Base-by-base conservation (phyloP, 2,888 invertebrate genomes). In the Capitulum mitella region DNA sequence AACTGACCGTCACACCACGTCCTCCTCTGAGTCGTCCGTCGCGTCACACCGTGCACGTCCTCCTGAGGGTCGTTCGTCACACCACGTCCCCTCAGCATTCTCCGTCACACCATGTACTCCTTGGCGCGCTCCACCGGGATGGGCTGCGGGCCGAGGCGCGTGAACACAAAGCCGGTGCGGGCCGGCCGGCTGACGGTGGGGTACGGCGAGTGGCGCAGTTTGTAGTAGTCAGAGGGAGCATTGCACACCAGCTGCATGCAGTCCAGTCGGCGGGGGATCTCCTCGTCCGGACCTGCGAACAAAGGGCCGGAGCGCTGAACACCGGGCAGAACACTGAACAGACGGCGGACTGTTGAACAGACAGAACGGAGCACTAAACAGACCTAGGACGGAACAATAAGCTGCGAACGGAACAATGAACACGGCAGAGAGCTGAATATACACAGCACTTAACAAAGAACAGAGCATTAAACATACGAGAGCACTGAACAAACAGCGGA, bases 231-330 rank as follows among this genome's bases (percentile, higher is more conserved):
- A 0, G 94, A 94, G 0, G 96, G 96, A 0, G 95, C 94, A 84
- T 95, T 95, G 92, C 95, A 95, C 32, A 96, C 91, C 87, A 96
- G 97, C 84, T 94, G 92, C 91, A 97, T 91, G 82, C 90, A 93
- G 48, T 93, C 93, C 78, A 97, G 87, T 85, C 92, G 93, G 12
- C 96, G 89, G 0, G 95, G 93, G 2, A 94, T 87, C 82, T 96
- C 95, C 87, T 97, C 97, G 84, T 95, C 95, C 0, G 95, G 95
- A 3, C 96, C 93, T 92, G 84, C 64, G 85, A n/a, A n/a, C 46
- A 46, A 6, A 46, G 46, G 46, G 14, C 46, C n/a, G n/a, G n/a
- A 46, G 10, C 6, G n/a, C n/a, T n/a, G n/a, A n/a, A n/a, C n/a
- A n/a, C n/a, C n/a, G n/a, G n/a, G n/a, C n/a, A n/a, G n/a, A n/a